These are phyloP conservation scores for Lasioglossum zephyrum DNA, from an alignment of 2,888 invertebrate species.

Conservation along the genomic window DNA sequence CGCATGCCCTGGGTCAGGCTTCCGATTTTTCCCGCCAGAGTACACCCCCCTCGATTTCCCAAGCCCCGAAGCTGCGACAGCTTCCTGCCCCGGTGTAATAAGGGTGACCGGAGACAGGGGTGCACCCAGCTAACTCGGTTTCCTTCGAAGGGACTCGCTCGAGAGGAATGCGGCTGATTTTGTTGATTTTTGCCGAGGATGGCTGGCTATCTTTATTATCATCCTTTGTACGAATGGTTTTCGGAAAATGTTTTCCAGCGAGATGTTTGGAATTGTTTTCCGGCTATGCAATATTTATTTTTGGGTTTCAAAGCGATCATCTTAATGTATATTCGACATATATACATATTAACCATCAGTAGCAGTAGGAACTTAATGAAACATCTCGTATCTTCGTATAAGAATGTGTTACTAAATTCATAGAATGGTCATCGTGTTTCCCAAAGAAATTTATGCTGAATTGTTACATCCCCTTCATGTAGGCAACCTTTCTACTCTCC, in stretches of 20 bases:
- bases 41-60: slow-evolving; percentile 64
- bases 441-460: not conserved
- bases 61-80: not conserved
- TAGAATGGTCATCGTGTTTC: not conserved
- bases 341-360: not conserved
- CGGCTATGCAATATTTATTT: not conserved
- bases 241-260: not conserved
- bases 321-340: too few relatives aligned
- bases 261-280: not conserved
- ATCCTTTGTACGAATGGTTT: not conserved
- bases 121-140: slow-evolving; percentile 11
- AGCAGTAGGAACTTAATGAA: not conserved
- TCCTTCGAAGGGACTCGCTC: not conserved
- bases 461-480: not conserved
- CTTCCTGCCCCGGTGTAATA: not conserved
- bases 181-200: not conserved
- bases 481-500: not conserved
- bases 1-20: slow-evolving; percentile 78
- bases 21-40: slow-evolving; percentile 70
- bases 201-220: not conserved
- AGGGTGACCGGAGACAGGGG: slow-evolving; percentile 13
- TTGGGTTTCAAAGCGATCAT: not conserved
- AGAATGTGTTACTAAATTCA: not conserved
- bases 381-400: not conserved
- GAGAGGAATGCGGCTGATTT: not conserved